Conservation (phyloP, 2,113 vertebrate genomes). For the Acinonyx jubatus region DNA sequence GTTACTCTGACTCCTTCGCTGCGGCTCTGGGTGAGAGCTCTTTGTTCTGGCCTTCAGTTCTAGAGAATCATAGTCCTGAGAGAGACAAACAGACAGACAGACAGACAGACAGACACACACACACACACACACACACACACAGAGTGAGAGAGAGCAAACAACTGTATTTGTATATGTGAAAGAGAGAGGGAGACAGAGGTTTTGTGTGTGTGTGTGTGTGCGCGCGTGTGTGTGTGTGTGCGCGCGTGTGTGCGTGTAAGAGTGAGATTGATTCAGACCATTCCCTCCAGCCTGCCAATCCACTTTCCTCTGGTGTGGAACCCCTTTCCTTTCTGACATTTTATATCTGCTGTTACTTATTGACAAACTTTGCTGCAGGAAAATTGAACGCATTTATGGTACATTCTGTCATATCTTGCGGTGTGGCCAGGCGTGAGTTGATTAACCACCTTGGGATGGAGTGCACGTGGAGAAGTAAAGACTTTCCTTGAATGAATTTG, state of each 20-base stretch:
- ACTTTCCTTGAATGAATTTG: no score
- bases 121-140: no score
- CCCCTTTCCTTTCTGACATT: background rate
- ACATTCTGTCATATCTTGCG: background rate
- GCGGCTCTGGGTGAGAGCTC: background rate
- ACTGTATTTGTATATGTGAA: background rate
- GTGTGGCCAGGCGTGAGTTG: background rate
- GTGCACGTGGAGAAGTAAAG: background rate
- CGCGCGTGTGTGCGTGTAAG: background rate
- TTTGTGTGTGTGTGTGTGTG: background rate
- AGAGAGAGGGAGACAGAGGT: background rate
- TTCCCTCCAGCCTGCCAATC: background rate
- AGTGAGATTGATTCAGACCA: background rate
- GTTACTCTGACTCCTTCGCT: background rate
- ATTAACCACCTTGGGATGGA: background rate
- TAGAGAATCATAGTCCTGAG: background rate
- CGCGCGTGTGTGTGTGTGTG: background rate
- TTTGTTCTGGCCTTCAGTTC: background rate
- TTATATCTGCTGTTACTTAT: constrained; percentile 11
- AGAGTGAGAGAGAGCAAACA: background rate
- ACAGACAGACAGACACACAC: no score
- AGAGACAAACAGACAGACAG: background rate
- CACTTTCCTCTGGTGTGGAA: background rate
- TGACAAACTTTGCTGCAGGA: background rate
- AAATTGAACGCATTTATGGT: background rate